A percentile compares a stretch with the other conserved stretches of the same genome.
phyloP scores from a whole-genome alignment of 2,888 invertebrate species.

The Lapara coniferarum region DNA sequence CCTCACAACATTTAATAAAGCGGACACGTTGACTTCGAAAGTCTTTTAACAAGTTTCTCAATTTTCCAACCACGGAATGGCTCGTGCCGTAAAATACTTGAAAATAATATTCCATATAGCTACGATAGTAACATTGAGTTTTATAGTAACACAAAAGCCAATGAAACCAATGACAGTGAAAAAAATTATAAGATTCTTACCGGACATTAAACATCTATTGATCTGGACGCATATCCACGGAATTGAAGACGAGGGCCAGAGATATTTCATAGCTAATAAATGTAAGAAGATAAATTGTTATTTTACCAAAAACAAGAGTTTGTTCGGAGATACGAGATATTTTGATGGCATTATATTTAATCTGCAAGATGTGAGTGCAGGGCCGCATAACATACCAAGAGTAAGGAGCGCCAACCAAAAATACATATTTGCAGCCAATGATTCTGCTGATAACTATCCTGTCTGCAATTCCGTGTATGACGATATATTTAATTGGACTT shows the following conservation, averaged over 20 bases:
- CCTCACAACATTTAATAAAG: neutral
- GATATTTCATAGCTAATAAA: slow-evolving; percentile 47
- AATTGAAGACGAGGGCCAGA: slow-evolving; percentile 53
- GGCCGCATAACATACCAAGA: slow-evolving; percentile 43
- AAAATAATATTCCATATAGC: slow-evolving; percentile 44
- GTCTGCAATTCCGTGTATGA: slow-evolving; percentile 62
- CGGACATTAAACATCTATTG: slow-evolving; percentile 64
- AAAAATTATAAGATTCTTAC: slow-evolving; percentile 52
- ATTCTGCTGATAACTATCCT: slow-evolving; percentile 67
- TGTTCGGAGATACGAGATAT: slow-evolving; percentile 57
- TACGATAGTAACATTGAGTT: slow-evolving; percentile 39
- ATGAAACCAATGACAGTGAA: slow-evolving; percentile 35
- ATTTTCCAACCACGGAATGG: slow-evolving; percentile 37
- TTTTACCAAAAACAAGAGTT: slow-evolving; percentile 58
- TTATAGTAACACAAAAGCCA: slow-evolving; percentile 39
- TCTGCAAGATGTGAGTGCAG: slow-evolving; percentile 52
- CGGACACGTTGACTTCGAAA: neutral
- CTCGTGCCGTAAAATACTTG: slow-evolving; percentile 40
- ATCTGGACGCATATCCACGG: slow-evolving; percentile 61
- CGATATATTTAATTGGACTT: slow-evolving; percentile 73
- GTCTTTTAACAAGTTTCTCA: too few relatives aligned
- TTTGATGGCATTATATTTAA: slow-evolving; percentile 71
- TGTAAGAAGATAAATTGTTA: slow-evolving; percentile 64
- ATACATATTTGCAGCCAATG: slow-evolving; percentile 68
- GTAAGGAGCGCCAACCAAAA: slow-evolving; percentile 58